phyloP scores from a whole-genome alignment of 2,888 invertebrate genomes.

The Diaprepes abbreviatus region DNA sequence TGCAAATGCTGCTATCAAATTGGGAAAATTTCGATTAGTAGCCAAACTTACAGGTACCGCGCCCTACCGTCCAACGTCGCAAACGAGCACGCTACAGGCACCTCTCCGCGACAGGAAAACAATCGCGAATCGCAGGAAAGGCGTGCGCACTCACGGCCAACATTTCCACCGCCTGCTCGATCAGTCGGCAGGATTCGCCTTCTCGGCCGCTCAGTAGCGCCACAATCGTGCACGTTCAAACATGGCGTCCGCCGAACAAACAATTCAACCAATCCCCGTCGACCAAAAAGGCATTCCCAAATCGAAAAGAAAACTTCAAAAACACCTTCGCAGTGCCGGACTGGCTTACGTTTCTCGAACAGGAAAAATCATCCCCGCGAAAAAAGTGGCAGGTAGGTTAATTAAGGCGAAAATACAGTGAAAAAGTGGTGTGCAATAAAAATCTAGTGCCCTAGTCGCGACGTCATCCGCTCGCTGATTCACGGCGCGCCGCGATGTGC shows the following conservation, averaged over 20 bases:
- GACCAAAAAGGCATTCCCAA: constrained; percentile 66
- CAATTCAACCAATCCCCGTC: constrained; percentile 3
- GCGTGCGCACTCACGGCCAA: constrained; percentile 8
- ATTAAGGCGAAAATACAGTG: constrained; percentile 18
- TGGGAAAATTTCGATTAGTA: not conserved
- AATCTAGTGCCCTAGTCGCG: constrained; percentile 46
- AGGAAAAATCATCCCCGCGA: constrained; percentile 69
- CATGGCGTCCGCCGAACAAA: constrained; percentile 62
- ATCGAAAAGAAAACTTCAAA: constrained; percentile 68
- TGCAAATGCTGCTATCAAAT: not conserved
- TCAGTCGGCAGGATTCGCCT: constrained; percentile 10
- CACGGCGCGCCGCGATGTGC: constrained; percentile 38
- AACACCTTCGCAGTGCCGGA: constrained; percentile 68
- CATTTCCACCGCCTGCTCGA: constrained; percentile 10
- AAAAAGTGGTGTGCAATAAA: constrained; percentile 21
- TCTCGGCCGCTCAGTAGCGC: constrained; percentile 36
- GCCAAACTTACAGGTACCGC: not conserved
- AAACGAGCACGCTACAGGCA: not conserved
- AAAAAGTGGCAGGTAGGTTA: constrained; percentile 68
- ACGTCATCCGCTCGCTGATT: constrained; percentile 29
- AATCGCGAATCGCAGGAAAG: not conserved
- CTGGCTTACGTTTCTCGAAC: constrained; percentile 69
- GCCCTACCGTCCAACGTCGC: not conserved
- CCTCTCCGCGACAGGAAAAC: not conserved
- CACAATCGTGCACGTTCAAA: constrained; percentile 52